These are phyloP conservation scores for Adela reaumurella DNA, from an alignment of 2,888 invertebrate species.

Conservation along the genomic window DNA sequence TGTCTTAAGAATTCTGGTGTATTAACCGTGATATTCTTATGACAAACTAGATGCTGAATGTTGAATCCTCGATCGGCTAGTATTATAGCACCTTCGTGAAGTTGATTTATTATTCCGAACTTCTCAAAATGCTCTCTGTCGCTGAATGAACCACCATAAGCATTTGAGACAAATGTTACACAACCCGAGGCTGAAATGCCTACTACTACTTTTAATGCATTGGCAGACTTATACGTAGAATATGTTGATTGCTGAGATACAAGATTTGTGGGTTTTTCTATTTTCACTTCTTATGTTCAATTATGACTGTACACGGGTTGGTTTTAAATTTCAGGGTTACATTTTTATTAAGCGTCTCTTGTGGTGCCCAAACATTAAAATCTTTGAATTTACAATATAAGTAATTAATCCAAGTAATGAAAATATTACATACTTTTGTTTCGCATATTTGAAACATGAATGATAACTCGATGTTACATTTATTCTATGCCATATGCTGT, in stretches of 20 bases:
- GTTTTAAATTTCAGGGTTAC: background rate
- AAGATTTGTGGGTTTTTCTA: constrained; percentile 6
- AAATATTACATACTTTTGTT: constrained; percentile 1
- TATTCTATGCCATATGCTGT: too few relatives aligned
- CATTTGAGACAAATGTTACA: constrained; percentile 6
- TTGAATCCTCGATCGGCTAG: background rate
- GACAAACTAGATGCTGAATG: too few relatives aligned
- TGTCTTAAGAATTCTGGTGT: too few relatives aligned
- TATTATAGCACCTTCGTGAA: constrained; percentile 1
- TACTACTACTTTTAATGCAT: constrained; percentile 7
- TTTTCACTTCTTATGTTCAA: constrained; percentile 5
- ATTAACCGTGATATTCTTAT: too few relatives aligned
- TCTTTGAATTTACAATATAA: constrained; percentile 5
- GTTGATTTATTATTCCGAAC: constrained; percentile 2
- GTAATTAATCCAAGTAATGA: constrained; percentile 4
- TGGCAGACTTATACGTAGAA: constrained; percentile 6
- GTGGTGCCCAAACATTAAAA: constrained; percentile 5
- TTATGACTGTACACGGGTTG: constrained; percentile 2
- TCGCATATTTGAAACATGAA: background rate
- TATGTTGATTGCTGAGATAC: constrained; percentile 5
- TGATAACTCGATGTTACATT: constrained; percentile 2
- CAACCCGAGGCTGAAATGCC: constrained; percentile 6
- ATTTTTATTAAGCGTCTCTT: constrained; percentile 5
- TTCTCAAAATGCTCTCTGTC: constrained; percentile 1
- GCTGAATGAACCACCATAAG: constrained; percentile 5